phyloP scores from a whole-genome alignment of 2,888 invertebrate genomes.

The Neoitamus cyanurus region DNA sequence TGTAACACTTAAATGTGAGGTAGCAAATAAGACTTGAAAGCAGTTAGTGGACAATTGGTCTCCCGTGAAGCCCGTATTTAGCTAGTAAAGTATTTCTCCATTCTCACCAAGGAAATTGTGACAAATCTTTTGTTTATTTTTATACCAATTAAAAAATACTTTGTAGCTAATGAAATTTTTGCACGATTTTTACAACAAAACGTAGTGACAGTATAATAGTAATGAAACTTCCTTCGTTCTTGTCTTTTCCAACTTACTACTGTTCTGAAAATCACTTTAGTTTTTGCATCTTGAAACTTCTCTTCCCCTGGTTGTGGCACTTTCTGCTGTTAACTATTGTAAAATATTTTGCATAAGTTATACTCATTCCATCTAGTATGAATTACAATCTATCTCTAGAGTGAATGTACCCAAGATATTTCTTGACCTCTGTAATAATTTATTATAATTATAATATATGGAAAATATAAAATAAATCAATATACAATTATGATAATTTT shows the following conservation, averaged over 20 bases:
- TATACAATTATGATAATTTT: background rate
- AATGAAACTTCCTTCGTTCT: background rate
- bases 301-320: background rate
- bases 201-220: background rate
- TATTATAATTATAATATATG: background rate
- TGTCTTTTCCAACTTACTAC: background rate
- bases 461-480: constrained; percentile 6
- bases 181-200: constrained; percentile 28
- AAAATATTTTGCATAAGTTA: constrained; percentile 4
- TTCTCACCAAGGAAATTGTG: constrained; percentile 6
- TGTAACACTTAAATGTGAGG: background rate
- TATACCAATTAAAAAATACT: constrained; percentile 12
- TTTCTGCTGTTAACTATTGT: background rate
- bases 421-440: constrained; percentile 30
- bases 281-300: background rate
- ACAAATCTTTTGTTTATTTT: constrained; percentile 19
- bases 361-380: constrained; percentile 20
- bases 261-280: background rate
- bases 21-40: background rate
- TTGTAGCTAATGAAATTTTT: constrained; percentile 35
- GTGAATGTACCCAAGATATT: constrained; percentile 2
- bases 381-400: background rate
- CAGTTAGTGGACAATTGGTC: background rate
- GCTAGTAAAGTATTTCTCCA: background rate
- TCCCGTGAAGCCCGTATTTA: background rate